Evolutionary conservation across 2,888 invertebrate species (phyloP).

Genomic region (Dioctria rufipes): DNA sequence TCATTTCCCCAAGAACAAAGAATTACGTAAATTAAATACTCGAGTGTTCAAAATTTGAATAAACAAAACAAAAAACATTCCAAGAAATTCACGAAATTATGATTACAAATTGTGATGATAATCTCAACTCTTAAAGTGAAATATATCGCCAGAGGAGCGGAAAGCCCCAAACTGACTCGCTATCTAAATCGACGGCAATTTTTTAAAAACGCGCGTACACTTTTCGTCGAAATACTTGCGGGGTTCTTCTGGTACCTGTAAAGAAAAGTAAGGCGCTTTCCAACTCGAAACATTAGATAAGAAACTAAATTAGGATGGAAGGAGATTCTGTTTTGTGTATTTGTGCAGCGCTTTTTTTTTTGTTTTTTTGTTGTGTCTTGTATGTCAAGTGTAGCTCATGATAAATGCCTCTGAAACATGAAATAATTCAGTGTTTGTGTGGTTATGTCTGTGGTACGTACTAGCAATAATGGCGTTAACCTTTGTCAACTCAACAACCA

Average conservation of each 20-base stretch:
- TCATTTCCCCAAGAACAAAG: background rate
- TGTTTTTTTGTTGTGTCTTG: too few relatives aligned
- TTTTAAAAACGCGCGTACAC: conserved; percentile 1
- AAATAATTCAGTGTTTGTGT: conserved; percentile 34
- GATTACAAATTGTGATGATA: conserved; percentile 40
- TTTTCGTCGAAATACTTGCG: conserved; percentile 23
- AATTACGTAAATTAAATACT: background rate
- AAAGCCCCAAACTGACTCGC: conserved; percentile 3
- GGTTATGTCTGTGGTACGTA: background rate
- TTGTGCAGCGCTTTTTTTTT: too few relatives aligned
- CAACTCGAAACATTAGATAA: conserved; percentile 39
- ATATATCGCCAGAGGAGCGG: background rate
- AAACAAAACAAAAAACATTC: background rate
- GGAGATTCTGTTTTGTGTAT: background rate
- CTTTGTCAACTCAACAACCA: conserved; percentile 42
- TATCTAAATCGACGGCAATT: conserved; percentile 41
- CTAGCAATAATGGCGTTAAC: conserved; percentile 17
- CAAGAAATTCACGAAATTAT: background rate
- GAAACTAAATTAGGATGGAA: conserved; percentile 24
- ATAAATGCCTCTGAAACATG: conserved; percentile 41
- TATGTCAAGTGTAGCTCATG: conserved; percentile 15
- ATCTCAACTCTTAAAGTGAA: conserved; percentile 18
- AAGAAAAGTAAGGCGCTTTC: conserved; percentile 17
- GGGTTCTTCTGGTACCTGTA: conserved; percentile 32
- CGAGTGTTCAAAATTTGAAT: conserved; percentile 3